phyloP scores from a whole-genome alignment of 2,113 vertebrate genomes.

The Dasypus novemcinctus region DNA sequence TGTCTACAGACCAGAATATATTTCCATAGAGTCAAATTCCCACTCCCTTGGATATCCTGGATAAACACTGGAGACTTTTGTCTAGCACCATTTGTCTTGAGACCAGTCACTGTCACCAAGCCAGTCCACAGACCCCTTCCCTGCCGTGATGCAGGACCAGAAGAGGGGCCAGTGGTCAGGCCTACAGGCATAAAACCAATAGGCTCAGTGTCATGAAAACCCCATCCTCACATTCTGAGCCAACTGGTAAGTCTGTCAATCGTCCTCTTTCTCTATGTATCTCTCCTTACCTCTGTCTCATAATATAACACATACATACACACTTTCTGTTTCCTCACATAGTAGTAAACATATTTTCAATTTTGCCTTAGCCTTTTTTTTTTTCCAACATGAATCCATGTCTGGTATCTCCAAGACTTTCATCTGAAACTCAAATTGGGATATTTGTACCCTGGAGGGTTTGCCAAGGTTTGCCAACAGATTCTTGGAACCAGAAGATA shows the following conservation, averaged over 20 bases:
- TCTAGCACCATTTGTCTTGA: background rate
- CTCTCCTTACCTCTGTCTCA: background rate
- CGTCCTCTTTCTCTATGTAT: background rate
- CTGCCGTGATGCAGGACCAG: background rate
- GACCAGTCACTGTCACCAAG: background rate
- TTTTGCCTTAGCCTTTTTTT: background rate
- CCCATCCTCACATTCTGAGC: background rate
- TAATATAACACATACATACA: background rate
- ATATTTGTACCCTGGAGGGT: background rate
- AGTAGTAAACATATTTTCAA: background rate
- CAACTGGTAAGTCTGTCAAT: background rate
- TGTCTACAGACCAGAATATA: background rate
- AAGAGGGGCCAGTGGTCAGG: background rate
- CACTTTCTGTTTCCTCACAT: background rate
- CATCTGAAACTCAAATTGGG: background rate
- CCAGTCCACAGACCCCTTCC: background rate
- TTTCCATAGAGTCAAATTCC: background rate
- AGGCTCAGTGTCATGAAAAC: background rate
- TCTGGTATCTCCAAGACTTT: background rate
- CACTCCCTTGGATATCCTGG: too few relatives aligned
- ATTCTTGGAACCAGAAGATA: background rate
- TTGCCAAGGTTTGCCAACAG: background rate
- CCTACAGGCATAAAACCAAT: background rate
- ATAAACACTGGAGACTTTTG: background rate
- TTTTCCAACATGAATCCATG: background rate